Evolutionary conservation across 2,113 vertebrate species (phyloP).

Genomic region (Leptosomus discolor): DNA sequence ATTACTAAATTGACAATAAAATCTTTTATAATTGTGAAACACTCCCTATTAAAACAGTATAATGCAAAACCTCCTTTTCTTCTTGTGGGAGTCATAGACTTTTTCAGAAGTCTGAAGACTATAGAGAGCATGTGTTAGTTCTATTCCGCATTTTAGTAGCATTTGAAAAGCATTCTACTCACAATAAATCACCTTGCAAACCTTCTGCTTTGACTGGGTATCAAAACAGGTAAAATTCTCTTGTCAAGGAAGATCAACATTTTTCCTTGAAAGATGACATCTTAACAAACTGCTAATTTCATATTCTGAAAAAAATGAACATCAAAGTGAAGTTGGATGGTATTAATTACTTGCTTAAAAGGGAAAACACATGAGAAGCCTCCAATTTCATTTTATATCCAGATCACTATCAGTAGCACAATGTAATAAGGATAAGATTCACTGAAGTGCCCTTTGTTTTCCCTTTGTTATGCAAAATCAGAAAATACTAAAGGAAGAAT

Average conservation of each 20-base stretch:
- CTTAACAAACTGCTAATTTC: not conserved
- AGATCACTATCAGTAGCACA: conserved; percentile 24
- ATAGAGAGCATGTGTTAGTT: not conserved
- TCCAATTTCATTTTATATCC: conserved; percentile 30
- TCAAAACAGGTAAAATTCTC: conserved; percentile 22
- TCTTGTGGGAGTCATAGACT: not conserved
- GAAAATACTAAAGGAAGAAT: not conserved
- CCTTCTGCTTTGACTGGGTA: not conserved
- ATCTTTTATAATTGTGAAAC: not conserved
- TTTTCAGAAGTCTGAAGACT: not conserved
- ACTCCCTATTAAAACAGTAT: not conserved
- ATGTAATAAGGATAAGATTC: conserved; percentile 32
- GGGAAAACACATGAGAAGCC: not conserved
- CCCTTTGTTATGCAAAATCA: conserved; percentile 52
- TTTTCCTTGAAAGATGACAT: not conserved
- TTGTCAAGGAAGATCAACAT: conserved; percentile 14
- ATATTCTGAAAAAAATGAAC: conserved; percentile 29
- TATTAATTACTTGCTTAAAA: conserved; percentile 42
- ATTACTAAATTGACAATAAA: not conserved
- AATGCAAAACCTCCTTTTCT: not conserved
- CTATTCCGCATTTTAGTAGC: not conserved
- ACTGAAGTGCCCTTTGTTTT: conserved; percentile 10
- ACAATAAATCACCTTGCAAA: not conserved
- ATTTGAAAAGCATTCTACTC: not conserved
- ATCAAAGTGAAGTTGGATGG: not conserved